These are phyloP conservation scores for Glyptemys insculpta DNA, from an alignment of 2,797 vertebrate species.

Conservation along the genomic window DNA sequence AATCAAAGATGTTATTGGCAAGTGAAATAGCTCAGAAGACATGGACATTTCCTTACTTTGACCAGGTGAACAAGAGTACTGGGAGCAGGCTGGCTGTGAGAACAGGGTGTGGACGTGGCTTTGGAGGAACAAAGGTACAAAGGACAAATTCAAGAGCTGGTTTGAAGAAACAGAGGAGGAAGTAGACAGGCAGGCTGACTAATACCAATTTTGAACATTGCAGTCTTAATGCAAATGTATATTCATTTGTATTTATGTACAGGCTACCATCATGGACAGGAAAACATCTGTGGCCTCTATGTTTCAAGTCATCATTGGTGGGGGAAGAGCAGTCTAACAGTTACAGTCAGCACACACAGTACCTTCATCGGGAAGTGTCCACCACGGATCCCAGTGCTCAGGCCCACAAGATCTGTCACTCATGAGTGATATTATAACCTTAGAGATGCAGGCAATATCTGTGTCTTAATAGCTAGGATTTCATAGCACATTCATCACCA, in stretches of 20 bases:
- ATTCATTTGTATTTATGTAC: background rate
- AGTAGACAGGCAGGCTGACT: background rate
- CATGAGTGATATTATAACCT: background rate
- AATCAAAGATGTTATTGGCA: background rate
- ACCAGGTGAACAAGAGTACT: background rate
- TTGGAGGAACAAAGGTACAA: background rate
- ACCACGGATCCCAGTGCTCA: background rate
- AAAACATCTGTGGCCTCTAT: background rate
- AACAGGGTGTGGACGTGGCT: background rate
- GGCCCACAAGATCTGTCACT: background rate
- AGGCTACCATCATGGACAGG: rapidly evolving
- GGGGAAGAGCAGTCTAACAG: background rate
- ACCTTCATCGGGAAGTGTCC: background rate
- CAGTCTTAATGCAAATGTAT: background rate
- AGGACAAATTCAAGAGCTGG: background rate
- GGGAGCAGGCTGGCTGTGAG: background rate
- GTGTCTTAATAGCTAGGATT: background rate
- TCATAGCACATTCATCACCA: background rate
- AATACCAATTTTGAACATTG: background rate
- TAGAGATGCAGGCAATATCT: background rate
- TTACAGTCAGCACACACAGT: background rate
- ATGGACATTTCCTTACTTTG: background rate
- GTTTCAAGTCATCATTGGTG: background rate
- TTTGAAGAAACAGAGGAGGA: background rate
- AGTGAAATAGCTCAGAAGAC: background rate